These are phyloP conservation scores for Keiferia lycopersicella DNA, from an alignment of 2,888 invertebrate genomes.

Conservation along the genomic window DNA sequence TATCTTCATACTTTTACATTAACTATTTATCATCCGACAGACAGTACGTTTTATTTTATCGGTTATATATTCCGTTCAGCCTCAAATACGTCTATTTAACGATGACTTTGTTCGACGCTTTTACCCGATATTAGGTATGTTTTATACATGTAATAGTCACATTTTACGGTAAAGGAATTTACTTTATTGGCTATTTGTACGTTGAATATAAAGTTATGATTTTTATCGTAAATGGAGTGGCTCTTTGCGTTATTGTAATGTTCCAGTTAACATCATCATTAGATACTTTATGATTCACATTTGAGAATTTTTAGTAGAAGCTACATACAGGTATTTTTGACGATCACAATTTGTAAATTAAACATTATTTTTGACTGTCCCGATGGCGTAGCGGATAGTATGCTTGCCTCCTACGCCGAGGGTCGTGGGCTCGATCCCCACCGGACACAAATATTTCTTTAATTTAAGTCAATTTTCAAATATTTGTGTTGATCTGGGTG, in stretches of 20 bases:
- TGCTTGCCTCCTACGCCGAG: too few relatives aligned
- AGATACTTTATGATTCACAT: background rate
- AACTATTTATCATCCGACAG: background rate
- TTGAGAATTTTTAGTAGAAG: too few relatives aligned
- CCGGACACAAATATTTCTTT: too few relatives aligned
- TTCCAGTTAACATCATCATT: background rate
- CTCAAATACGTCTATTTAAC: slow-evolving; percentile 16
- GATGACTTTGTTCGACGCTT: slow-evolving; percentile 27
- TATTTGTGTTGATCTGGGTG: too few relatives aligned
- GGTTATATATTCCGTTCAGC: background rate
- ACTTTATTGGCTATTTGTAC: background rate
- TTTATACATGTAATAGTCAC: slow-evolving; percentile 20
- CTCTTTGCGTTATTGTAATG: background rate
- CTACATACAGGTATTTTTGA: too few relatives aligned
- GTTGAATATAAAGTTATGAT: slow-evolving; percentile 20
- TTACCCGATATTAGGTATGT: slow-evolving; percentile 21
- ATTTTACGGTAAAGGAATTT: slow-evolving; percentile 18
- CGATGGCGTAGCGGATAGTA: too few relatives aligned
- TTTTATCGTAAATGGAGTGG: slow-evolving; percentile 13
- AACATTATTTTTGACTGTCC: too few relatives aligned
- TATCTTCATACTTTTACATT: slow-evolving; percentile 31
- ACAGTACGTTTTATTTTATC: slow-evolving; percentile 20
- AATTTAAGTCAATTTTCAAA: too few relatives aligned
- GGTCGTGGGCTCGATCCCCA: too few relatives aligned
- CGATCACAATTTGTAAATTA: too few relatives aligned